Base-by-base conservation (phyloP, 2,113 vertebrate genomes). In the Rhegmatorhina hoffmannsi region DNA sequence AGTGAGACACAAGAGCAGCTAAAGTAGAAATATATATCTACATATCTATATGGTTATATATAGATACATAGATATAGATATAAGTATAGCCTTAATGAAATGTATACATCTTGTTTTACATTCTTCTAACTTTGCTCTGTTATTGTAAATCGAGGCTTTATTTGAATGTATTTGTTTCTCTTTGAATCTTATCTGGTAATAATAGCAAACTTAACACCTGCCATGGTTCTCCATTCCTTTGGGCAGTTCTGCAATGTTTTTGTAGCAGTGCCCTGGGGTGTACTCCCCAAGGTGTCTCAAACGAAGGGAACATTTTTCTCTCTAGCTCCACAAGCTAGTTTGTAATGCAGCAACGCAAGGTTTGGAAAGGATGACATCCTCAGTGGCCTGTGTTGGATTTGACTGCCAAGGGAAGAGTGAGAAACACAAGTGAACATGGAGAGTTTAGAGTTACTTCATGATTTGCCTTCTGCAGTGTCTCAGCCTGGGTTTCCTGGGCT, bases 221-320 rank as follows among this genome's bases (percentile, higher is more conserved):
- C 59, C 63, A 33, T 28, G 49, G 49, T 47, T 70, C 88, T 88
- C 83, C 76, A 70, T 74, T 94, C 68, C 90, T 96, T 74, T 96
- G 88, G 88, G 79, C 29, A 84, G 72, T 69, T 94, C 92, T 80
- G 79, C 83, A 86, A 26, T 70, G 88, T 59, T 76, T 89, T 66
- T 74, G 75, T 68, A 88, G 79, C 74, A 77, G 18, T 47, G 76
- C 90, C 86, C 90, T 67, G 50, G 36, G 86, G 63, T 60, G 16
- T 38, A 88, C 63, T 83, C 58, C 74, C 88, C 59, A 53, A 79
- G 53, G 66, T 46, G 49, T 87, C 78, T 81, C 63, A 85, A 40
- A 38, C 24, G 66, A 94, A 53, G 33, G 60, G 59, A 89, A 76
- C 15, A 6, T 86, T 74, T 53, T 69, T 59, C 33, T 88, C 33